Base-by-base conservation (phyloP, 1,140 invertebrate genomes). In the Heliothis virescens region DNA sequence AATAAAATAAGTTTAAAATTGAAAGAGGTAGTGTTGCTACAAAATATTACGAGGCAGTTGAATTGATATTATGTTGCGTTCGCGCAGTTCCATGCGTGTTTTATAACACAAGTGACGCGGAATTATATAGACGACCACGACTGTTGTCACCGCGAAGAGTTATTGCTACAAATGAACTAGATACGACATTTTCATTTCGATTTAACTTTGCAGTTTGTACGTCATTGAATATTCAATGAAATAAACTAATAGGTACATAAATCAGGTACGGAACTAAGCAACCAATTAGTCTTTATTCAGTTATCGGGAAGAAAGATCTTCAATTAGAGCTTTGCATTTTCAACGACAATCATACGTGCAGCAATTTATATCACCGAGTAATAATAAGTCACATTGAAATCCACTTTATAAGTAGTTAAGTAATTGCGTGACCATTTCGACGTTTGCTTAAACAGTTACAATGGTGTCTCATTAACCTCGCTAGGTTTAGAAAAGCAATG, bases 1-100 rank as follows among this genome's bases (percentile, higher is more conserved):
- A 73, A 81, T 77, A 78, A 67, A 76, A 65, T 53, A 53, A 53
- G 3, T 73, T 73, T 41, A 57, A 73, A 76, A 65, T 65, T 52
- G 60, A 76, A 65, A 63, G 73, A 76, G 59, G n/a, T 63, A 12
- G 18, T 53, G 74, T 63, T 29, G n/a, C 62, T 47, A 18, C 16
- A 52, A 65, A 62, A 60, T 71, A 72, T 81, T 76, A 71, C 16
- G 57, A 18, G 10, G 60, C 50, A 47, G n/a, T 55, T 74, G 50
- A 76, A 76, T 76, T 53, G 74, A 76, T 65, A 63, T 65, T 53
- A 29, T 53, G 74, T 65, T 41, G 57, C 21, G 57, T 41, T 10
- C 13, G 15, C 29, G 13, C 60, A 69, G 5, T 16, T 29, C 13
- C 10, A 21, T 15, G 55, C 34, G 57, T 59, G 72, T 57, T 60